A percentile compares a stretch with the other conserved stretches of the same genome.
Evolutionary conservation across 2,797 vertebrate species (phyloP).

Genomic region (Fratercula arctica): DNA sequence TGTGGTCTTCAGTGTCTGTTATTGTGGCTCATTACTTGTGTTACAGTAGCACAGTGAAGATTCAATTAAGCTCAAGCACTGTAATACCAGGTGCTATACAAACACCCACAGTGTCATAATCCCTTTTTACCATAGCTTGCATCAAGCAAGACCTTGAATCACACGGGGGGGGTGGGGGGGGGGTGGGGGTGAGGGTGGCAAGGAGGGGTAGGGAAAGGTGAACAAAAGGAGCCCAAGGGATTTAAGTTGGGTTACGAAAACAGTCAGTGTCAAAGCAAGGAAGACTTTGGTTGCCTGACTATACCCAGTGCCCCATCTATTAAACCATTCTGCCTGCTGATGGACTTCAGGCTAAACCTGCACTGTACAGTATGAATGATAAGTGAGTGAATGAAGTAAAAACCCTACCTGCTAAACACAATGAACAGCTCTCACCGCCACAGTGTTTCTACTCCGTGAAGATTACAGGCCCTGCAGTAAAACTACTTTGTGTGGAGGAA

Average conservation of each 20-base stretch:
- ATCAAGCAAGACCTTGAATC: neutral
- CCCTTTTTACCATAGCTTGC: neutral
- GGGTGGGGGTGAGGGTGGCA: too few relatives aligned
- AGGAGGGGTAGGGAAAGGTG: too few relatives aligned
- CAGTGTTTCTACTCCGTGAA: neutral
- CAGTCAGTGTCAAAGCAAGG: neutral
- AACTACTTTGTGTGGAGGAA: neutral
- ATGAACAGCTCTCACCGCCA: neutral
- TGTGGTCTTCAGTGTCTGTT: constrained; percentile 16
- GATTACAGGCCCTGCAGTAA: neutral
- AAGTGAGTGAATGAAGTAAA: neutral
- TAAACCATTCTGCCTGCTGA: neutral
- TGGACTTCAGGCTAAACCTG: neutral
- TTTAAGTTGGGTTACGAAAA: neutral
- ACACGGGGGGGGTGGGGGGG: neutral
- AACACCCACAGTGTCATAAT: neutral
- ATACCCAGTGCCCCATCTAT: neutral
- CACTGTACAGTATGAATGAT: neutral
- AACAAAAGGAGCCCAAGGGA: neutral
- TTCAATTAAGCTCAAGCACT: neutral
- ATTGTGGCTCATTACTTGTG: constrained; percentile 24
- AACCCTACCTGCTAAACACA: neutral
- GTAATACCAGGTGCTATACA: constrained; percentile 2
- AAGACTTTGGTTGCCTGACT: neutral
- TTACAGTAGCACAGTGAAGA: constrained; percentile 32